phyloP scores from a whole-genome alignment of 2,113 vertebrate genomes.

The Trogon surrucura region DNA sequence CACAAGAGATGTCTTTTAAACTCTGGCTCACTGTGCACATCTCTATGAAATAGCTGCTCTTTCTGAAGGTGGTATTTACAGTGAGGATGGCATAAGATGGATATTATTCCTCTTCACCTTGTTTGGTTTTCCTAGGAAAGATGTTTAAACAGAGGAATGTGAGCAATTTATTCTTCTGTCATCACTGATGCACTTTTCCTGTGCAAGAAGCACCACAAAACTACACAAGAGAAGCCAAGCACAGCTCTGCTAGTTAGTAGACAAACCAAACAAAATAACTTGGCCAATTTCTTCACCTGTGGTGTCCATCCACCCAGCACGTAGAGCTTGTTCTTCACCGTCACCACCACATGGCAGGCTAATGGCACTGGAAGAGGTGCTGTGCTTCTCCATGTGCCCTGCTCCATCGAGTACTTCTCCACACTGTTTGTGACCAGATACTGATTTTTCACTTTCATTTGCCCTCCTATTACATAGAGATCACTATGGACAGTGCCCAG shows the following conservation, averaged over 20 bases:
- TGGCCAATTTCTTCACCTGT: conserved; percentile 81
- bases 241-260: neutral
- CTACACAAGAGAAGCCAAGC: neutral
- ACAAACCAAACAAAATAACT: neutral
- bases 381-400: conserved; percentile 85
- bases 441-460: conserved; percentile 94
- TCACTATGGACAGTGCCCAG: conserved; percentile 82
- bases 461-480: conserved; percentile 91
- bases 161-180: neutral
- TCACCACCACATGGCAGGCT: conserved; percentile 86
- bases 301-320: conserved; percentile 94
- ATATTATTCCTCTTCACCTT: neutral
- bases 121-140: neutral
- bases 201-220: neutral
- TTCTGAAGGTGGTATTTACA: neutral
- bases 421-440: conserved; percentile 92
- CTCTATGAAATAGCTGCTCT: neutral
- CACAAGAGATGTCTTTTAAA: neutral
- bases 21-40: neutral
- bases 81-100: neutral
- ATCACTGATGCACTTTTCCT: neutral
- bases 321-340: conserved; percentile 85
- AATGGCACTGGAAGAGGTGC: conserved; percentile 88
- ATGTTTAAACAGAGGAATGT: neutral
- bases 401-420: conserved; percentile 87